phyloP scores from a whole-genome alignment of 1,140 invertebrate genomes.

The Papilio xuthus region DNA sequence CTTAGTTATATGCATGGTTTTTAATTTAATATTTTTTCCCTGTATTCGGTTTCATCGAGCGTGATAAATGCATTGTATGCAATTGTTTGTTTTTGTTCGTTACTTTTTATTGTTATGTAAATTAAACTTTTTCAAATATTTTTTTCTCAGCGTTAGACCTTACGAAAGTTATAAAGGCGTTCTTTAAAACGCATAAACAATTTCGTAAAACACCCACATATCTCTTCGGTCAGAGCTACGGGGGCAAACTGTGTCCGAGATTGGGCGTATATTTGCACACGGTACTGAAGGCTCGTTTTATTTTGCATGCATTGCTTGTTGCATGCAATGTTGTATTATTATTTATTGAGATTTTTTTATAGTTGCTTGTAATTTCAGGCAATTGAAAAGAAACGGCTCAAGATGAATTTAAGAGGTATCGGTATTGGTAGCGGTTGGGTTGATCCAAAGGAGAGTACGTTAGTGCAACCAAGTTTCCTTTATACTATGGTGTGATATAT shows the following conservation, averaged over 20 bases:
- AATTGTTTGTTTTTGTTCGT: constrained; percentile 14
- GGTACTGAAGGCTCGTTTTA: constrained; percentile 53
- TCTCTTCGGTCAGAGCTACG: constrained; percentile 87
- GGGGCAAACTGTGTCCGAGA: constrained; percentile 86
- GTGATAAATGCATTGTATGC: constrained; percentile 22
- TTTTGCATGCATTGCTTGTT: constrained; percentile 34
- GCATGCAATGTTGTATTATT: constrained; percentile 31
- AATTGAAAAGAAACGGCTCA: constrained; percentile 82
- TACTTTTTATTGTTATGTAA: constrained; percentile 27
- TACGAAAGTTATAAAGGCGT: constrained; percentile 68
- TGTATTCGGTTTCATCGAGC: not conserved
- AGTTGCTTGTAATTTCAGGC: constrained; percentile 75
- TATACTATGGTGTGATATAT: constrained; percentile 60
- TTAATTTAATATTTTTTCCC: not conserved
- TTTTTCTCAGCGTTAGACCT: constrained; percentile 66
- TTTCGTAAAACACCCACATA: constrained; percentile 85
- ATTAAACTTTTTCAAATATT: constrained; percentile 4
- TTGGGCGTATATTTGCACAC: constrained; percentile 80
- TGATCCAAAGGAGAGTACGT: constrained; percentile 81
- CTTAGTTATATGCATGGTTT: not conserved
- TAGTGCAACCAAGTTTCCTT: constrained; percentile 59
- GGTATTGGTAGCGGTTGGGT: constrained; percentile 91
- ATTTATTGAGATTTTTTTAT: constrained; percentile 34
- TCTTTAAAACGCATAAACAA: constrained; percentile 81
- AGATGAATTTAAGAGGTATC: constrained; percentile 87